phyloP scores from a whole-genome alignment of 2,888 invertebrate genomes.

The Camponotus fellah region DNA sequence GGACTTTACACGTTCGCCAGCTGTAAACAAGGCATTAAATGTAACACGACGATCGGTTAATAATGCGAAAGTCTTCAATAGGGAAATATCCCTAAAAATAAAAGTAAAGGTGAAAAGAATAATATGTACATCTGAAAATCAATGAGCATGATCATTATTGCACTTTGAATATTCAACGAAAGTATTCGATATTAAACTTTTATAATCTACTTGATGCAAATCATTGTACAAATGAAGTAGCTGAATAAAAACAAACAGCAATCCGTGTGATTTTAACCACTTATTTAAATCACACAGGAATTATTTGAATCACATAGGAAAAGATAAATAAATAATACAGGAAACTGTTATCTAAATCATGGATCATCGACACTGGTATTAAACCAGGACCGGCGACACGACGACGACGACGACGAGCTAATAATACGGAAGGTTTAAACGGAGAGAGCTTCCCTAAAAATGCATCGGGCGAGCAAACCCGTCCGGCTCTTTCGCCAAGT shows the following conservation, averaged over 20 bases:
- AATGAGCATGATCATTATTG: constrained; percentile 12
- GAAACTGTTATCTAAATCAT: constrained; percentile 24
- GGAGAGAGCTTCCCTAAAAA: constrained; percentile 34
- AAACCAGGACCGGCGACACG: constrained; percentile 12
- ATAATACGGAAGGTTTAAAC: constrained; percentile 41
- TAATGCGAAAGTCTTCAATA: not conserved
- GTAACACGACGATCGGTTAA: constrained; percentile 16
- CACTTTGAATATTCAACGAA: not conserved
- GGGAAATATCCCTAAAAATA: constrained; percentile 11
- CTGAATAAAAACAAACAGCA: not conserved
- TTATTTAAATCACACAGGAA: constrained; percentile 15
- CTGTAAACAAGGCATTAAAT: constrained; percentile 39
- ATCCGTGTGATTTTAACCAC: not conserved
- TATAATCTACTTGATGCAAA: not conserved
- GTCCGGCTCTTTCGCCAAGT: constrained; percentile 35
- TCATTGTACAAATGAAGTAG: not conserved
- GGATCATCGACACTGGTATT: constrained; percentile 20
- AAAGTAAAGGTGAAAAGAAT: not conserved
- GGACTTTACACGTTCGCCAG: not conserved
- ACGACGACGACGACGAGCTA: constrained; percentile 25
- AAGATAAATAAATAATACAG: constrained; percentile 4
- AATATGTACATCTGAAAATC: constrained; percentile 10
- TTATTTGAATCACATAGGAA: constrained; percentile 12
- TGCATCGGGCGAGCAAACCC: constrained; percentile 40
- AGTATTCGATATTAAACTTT: not conserved